These are phyloP conservation scores for Cichlasoma orientale DNA, from an alignment of 2,797 vertebrate genomes.

Conservation along the genomic window DNA sequence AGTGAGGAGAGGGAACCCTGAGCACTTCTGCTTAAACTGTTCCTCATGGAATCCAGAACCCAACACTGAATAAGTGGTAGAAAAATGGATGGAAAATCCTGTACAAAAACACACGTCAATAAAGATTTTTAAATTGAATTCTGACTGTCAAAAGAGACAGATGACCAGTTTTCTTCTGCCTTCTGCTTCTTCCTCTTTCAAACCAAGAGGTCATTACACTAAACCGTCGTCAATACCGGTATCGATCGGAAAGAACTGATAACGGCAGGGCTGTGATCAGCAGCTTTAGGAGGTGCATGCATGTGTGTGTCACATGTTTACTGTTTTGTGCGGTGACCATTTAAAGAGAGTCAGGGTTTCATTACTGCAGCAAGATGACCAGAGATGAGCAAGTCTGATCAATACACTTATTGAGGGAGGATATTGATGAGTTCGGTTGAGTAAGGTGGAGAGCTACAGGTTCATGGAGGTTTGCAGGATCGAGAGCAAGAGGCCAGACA, in stretches of 20 bases:
- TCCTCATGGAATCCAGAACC: neutral
- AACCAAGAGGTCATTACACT: slow-evolving; percentile 14
- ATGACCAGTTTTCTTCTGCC: neutral
- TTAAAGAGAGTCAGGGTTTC: slow-evolving; percentile 46
- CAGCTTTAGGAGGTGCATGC: slow-evolving; percentile 40
- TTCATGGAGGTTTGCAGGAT: slow-evolving; percentile 24
- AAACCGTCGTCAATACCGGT: slow-evolving; percentile 31
- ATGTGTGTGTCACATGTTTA: neutral
- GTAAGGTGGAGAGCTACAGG: slow-evolving; percentile 31
- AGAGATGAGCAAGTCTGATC: slow-evolving; percentile 45
- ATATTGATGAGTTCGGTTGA: slow-evolving; percentile 40
- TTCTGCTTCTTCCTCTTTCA: slow-evolving; percentile 1
- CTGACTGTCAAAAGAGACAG: neutral
- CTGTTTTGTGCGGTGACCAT: slow-evolving; percentile 26
- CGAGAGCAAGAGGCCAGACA: neutral
- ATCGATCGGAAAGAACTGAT: slow-evolving; percentile 42
- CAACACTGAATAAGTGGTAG: neutral
- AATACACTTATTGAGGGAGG: slow-evolving; percentile 31
- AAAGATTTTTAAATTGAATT: slow-evolving; percentile 1
- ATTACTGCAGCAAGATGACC: slow-evolving; percentile 39
- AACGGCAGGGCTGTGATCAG: slow-evolving; percentile 49
- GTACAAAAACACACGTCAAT: neutral
- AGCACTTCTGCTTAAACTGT: neutral
- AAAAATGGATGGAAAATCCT: neutral
- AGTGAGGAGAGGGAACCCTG: neutral